Base-by-base conservation (phyloP, 2,797 vertebrate genomes). In the Notolepis coatsorum region DNA sequence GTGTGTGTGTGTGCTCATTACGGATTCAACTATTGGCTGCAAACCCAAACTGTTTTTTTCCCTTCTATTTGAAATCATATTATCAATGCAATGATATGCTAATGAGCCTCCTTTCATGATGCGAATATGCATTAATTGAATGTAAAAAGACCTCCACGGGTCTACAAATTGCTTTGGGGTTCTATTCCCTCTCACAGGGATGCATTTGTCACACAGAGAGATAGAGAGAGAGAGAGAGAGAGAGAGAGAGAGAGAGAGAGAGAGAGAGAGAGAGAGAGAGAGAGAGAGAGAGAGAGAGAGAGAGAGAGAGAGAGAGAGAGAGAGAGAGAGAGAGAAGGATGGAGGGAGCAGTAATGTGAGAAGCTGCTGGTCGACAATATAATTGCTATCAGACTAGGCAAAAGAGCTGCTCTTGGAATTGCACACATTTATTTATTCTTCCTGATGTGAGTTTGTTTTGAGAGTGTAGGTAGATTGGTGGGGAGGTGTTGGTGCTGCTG, bases 151-250 rank as follows among this genome's bases (percentile, higher is more conserved):
- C 55, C 43, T 60, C 51, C 47, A 12, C 67, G 73, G 68, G 76
- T 76, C 65, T 46, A 38, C 68, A 75, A 79, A 85, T 80, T 33
- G 77, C 79, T 75, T 73, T 45, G 59, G 72, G 77, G 65, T 75
- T 81, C 27, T 73, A 75, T 64, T 65, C 57, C 55, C 68, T 85
- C 73, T 73, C 73, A 65, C 69, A 51, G 65, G 74, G 70, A 79
- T 12, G 65, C 64, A 60, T 64, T 71, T 75, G 71, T 46, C 76
- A 73, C 69, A 77, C 64, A 58, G 17, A 73, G 31, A 25, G 45
- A 43, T 33, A 42, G n/a, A 49, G 30, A 49, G 43, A 67, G 53
- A 72, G 42, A 39, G 50, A 27, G 15, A 65, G 50, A 74, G 54
- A 65, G 31, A 58, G 45, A 13, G 30, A 39, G 23, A 48, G 17